Base-by-base conservation (phyloP, 2,797 vertebrate genomes). In the Karalla daura region DNA sequence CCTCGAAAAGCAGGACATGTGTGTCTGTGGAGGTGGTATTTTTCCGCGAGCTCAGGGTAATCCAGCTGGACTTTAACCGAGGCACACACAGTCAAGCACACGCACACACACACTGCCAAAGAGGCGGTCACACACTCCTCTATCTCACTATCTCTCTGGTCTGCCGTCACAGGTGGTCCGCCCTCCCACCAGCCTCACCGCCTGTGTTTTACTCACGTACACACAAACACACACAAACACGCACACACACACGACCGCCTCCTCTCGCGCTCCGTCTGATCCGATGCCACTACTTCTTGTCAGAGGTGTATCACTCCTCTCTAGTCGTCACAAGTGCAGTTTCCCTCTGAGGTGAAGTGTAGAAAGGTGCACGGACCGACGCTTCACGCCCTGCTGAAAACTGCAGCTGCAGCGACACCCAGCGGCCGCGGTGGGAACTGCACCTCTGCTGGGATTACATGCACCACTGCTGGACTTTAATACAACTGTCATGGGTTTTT, bases 21-120 rank as follows among this genome's bases (percentile, higher is more conserved):
- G 5, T 30, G 70, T 69, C n/a, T n/a, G n/a, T n/a, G n/a, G n/a
- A n/a, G n/a, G n/a, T n/a, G n/a, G n/a, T n/a, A n/a, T n/a, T n/a
- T n/a, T 78, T 71, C 72, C 45, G 32, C 1, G 20, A 55, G 61
- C 52, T 64, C 9, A 2, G 25, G 12, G 53, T 67, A 70, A 74
- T 88, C 83, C 73, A 68, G 47, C 17, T 80, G 86, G 84, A 90
- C 85, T 91, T 85, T 78, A 60, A 15, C n/a, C n/a, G n/a, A n/a
- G n/a, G n/a, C n/a, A n/a, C n/a, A n/a, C n/a, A n/a, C n/a, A n/a
- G n/a, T n/a, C n/a, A n/a, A n/a, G n/a, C n/a, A n/a, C n/a, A 41
- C 77, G 46, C 40, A n/a, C 11, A 9, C 6, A 41, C 49, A 44
- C 53, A 18, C 61, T 61, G 32, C 35, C 7, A 32, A 15, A 41